Evolutionary conservation across 2,888 invertebrate species (phyloP).

Genomic region (Nymphalis urticae): DNA sequence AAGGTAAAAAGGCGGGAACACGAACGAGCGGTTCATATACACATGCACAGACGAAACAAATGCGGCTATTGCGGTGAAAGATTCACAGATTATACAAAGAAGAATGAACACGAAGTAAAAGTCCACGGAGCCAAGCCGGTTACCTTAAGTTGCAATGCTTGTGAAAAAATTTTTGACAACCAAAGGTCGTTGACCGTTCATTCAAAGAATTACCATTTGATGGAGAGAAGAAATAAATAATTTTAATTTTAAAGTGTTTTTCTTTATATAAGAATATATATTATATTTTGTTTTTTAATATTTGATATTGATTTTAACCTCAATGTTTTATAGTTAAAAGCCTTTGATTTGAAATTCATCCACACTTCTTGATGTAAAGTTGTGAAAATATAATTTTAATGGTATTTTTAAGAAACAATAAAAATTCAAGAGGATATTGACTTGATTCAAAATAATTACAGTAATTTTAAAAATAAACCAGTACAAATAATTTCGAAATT

Average conservation of each 20-base stretch:
- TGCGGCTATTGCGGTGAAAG: slow-evolving; percentile 56
- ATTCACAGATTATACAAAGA: slow-evolving; percentile 67
- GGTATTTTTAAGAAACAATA: too few relatives aligned
- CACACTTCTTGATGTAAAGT: too few relatives aligned
- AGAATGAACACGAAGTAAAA: slow-evolving; percentile 61
- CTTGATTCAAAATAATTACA: too few relatives aligned
- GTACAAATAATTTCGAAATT: too few relatives aligned
- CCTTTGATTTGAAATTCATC: too few relatives aligned
- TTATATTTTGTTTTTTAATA: too few relatives aligned
- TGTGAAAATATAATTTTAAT: too few relatives aligned
- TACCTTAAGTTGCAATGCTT: slow-evolving; percentile 69
- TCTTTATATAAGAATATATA: neutral
- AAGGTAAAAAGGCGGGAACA: slow-evolving; percentile 66
- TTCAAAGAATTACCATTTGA: slow-evolving; percentile 60
- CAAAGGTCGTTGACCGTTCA: slow-evolving; percentile 74
- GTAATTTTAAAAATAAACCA: too few relatives aligned
- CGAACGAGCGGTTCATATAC: slow-evolving; percentile 61
- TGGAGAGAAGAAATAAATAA: slow-evolving; percentile 46
- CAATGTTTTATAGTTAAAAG: too few relatives aligned
- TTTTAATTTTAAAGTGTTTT: neutral
- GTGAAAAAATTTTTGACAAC: slow-evolving; percentile 72
- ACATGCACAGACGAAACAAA: slow-evolving; percentile 50
- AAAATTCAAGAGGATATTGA: too few relatives aligned
- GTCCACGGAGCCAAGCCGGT: slow-evolving; percentile 63
- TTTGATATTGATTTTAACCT: too few relatives aligned